Percentiles rank a stretch among this genome's conserved stretches.
phyloP scores from a whole-genome alignment of 2,113 vertebrate species.

The Neotragus moschatus region DNA sequence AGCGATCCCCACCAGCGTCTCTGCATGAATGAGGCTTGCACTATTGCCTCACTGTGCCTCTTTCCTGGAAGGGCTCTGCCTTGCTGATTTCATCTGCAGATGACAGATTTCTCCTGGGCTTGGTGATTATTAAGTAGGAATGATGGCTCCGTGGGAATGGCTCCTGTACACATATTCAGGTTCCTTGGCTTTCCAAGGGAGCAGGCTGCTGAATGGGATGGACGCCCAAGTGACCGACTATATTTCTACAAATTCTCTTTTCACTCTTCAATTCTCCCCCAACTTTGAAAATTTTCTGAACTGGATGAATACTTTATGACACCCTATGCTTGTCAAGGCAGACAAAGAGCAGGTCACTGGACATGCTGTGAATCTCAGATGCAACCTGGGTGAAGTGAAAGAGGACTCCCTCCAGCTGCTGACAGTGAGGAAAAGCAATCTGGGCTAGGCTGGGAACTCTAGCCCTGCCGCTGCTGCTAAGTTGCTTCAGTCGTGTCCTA shows the following conservation, averaged over 20 bases:
- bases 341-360: conserved; percentile 74
- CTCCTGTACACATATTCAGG: conserved; percentile 61
- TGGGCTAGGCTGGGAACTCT: no score
- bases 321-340: conserved; percentile 31
- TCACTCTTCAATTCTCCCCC: background rate
- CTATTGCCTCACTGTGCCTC: background rate
- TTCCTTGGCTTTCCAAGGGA: conserved; percentile 40
- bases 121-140: conserved; percentile 65
- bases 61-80: background rate
- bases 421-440: conserved; percentile 53
- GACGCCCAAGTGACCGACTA: conserved; percentile 17
- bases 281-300: conserved; percentile 45
- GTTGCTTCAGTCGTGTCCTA: no score
- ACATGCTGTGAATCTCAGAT: conserved; percentile 67
- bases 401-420: conserved; percentile 32
- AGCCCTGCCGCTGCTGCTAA: no score
- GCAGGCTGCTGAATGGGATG: background rate
- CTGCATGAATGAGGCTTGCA: background rate
- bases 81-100: background rate
- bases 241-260: conserved; percentile 27
- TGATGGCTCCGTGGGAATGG: conserved; percentile 60
- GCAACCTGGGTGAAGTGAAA: conserved; percentile 50
- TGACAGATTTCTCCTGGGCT: background rate
- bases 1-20: background rate
- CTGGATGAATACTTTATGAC: conserved; percentile 70